Evolutionary conservation across 2,113 vertebrate species (phyloP).

Genomic region (Esox niger): DNA sequence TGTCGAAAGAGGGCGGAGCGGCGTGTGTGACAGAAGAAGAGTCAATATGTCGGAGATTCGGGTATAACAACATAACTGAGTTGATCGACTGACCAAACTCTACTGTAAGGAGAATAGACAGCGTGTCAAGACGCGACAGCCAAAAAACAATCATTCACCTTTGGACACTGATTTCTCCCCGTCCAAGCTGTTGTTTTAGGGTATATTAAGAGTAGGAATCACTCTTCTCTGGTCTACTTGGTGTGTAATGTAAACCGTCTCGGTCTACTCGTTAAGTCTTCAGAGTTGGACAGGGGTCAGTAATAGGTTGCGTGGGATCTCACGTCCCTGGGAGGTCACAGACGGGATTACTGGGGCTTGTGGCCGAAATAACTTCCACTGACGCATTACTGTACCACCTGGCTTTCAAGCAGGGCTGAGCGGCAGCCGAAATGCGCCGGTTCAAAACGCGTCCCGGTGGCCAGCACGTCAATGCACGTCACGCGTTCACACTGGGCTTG

Average conservation of each 20-base stretch:
- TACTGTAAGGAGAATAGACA: too few relatives aligned
- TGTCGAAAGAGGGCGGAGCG: background rate
- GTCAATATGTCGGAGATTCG: background rate
- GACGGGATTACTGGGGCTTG: slow-evolving; percentile 8
- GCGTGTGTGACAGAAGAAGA: background rate
- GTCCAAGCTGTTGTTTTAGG: background rate
- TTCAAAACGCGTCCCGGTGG: too few relatives aligned
- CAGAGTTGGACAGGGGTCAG: background rate
- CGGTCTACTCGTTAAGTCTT: background rate
- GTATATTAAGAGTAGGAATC: background rate
- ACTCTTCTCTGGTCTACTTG: background rate
- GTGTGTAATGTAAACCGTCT: background rate
- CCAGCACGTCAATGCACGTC: too few relatives aligned
- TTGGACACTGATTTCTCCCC: background rate
- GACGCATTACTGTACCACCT: too few relatives aligned
- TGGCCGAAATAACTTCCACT: background rate
- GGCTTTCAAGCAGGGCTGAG: too few relatives aligned
- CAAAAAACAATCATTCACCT: background rate
- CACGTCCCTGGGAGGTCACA: slow-evolving; percentile 10
- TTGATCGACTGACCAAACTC: too few relatives aligned
- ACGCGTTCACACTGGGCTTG: too few relatives aligned
- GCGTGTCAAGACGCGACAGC: too few relatives aligned
- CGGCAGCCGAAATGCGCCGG: too few relatives aligned
- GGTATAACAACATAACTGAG: too few relatives aligned
- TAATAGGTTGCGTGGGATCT: background rate